A percentile compares a stretch with the other conserved stretches of the same genome.
Evolutionary conservation across 1,140 invertebrate species (phyloP).

Genomic region (Eubasilissa regina): DNA sequence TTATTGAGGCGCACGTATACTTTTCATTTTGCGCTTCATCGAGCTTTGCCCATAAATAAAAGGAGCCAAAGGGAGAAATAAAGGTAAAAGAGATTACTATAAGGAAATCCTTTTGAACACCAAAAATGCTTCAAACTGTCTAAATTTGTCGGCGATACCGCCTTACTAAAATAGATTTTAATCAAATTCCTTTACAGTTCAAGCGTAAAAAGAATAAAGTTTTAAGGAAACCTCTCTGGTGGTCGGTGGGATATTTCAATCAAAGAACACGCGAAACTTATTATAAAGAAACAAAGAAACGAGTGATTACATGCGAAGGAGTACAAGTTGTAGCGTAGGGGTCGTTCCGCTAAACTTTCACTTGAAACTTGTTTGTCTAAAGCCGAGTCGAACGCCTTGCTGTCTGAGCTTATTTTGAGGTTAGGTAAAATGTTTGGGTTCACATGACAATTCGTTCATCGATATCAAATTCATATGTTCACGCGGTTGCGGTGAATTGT

Average conservation of each 20-base stretch:
- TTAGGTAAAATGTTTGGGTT: too few species aligned
- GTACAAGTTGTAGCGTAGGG: too few species aligned
- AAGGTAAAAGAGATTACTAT: conserved; percentile 49
- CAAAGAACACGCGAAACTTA: neutral
- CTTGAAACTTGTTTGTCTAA: too few species aligned
- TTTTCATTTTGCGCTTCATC: conserved; percentile 56
- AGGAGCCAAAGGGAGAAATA: conserved; percentile 42
- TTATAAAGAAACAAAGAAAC: too few species aligned
- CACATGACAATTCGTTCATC: too few species aligned
- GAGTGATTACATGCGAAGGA: too few species aligned
- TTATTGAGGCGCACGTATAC: conserved; percentile 46
- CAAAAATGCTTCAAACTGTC: conserved; percentile 40
- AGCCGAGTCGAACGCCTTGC: too few species aligned
- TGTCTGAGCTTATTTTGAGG: too few species aligned
- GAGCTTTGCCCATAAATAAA: conserved; percentile 53
- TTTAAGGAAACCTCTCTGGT: neutral
- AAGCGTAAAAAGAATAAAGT: conserved; percentile 19
- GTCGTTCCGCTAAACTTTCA: too few species aligned
- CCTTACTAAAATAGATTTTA: conserved; percentile 26
- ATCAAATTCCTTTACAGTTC: conserved; percentile 23
- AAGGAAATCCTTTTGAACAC: conserved; percentile 49
- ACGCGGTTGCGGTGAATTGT: too few species aligned
- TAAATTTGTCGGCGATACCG: conserved; percentile 11
- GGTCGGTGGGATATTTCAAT: conserved; percentile 19
- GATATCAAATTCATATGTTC: too few species aligned